Evolutionary conservation across 1,140 invertebrate species (phyloP), one percentile per base, ranked within the genome.

Genomic region (Nilaparvata lugens): DNA sequence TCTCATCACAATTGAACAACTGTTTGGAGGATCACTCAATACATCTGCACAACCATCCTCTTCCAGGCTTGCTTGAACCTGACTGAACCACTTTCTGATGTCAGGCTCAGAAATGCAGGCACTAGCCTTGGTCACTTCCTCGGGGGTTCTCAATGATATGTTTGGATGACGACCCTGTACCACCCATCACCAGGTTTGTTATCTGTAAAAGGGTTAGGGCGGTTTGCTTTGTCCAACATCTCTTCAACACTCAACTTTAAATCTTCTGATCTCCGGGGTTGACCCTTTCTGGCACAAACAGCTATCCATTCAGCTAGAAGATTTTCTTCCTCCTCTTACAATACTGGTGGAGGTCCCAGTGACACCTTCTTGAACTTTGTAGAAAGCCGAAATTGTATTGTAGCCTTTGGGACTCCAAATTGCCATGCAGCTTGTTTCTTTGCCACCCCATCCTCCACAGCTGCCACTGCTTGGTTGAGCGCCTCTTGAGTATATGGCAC

Each of bases 181-280:
- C 71, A 75, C 35, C 64, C 66, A 18, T 68, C 62, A 5, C 70
- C 68, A 9, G 71, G 67, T 28, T 52, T 62, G 58, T 68, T 68
- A 62, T 70, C 56, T 56, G 59, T 66, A 64, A 72, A 71, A n/a
- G 64, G 64, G 58, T 64, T 68, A 51, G 45, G 45, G 45, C 45
- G 45, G 16, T 51, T 51, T 18, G 45, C 7, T 51, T 51, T 51
- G 45, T 51, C 45, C 18, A 51, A 51, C 45, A 51, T 51, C 45
- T 51, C 45, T 51, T 18, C 21, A 7, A 51, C 45, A 51, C 45
- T 51, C 21, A 51, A 51, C 45, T 51, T 51, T 19, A 51, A 51
- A 51, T 51, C 45, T 51, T 51, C 45, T 51, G 45, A 5, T 16
- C 45, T 51, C 45, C 45, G 45, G 16, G 45, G 45, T 51, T 51